Evolutionary conservation across 2,888 invertebrate genomes (phyloP), one percentile per base, ranked within the genome.

Genomic region (Hoplodrina ambigua): DNA sequence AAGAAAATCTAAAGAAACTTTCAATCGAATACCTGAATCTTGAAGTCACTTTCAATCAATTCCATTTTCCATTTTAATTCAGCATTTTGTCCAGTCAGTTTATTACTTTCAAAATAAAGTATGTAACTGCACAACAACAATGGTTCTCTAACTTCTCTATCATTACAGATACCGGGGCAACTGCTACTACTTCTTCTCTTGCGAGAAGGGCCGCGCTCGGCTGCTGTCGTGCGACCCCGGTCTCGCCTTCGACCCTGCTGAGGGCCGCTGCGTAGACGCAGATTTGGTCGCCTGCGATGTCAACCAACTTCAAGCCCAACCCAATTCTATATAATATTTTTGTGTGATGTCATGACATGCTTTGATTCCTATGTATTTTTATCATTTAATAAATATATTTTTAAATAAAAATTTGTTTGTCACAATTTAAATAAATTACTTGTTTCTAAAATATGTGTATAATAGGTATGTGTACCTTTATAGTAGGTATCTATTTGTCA

Each of bases 161-260:
- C 11, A 11, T 52, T 78, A 0, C 86, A 94, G 93, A 61, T 89
- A 89, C 77, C 88, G 88, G 30, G 86, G 81, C 13, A 88, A 89
- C 70, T 93, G 93, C 86, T 88, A 80, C 83, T 87, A 87, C 69
- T 94, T 94, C 89, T 92, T 85, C 88, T 89, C 92, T 0, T 94
- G 94, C 74, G 78, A 88, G 56, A 65, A 72, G 2, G 92, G 93
- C 0, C 84, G 73, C 8, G 88, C 91, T 0, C 90, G 92, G 7
- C 84, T 94, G 17, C 86, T 94, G 30, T 87, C 87, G 58, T 94
- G 94, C 59, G 94, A 94, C 75, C 57, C 82, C 2, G 94, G 94
- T 2, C 86, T 87, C 17, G 91, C 90, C 11, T 94, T 94, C 83
- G 90, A 93, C 72, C 52, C 85, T 19, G 69, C 46, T 25, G 68